These are phyloP conservation scores for Nannospalax galili DNA, from an alignment of 2,113 vertebrate genomes.

Conservation along the genomic window DNA sequence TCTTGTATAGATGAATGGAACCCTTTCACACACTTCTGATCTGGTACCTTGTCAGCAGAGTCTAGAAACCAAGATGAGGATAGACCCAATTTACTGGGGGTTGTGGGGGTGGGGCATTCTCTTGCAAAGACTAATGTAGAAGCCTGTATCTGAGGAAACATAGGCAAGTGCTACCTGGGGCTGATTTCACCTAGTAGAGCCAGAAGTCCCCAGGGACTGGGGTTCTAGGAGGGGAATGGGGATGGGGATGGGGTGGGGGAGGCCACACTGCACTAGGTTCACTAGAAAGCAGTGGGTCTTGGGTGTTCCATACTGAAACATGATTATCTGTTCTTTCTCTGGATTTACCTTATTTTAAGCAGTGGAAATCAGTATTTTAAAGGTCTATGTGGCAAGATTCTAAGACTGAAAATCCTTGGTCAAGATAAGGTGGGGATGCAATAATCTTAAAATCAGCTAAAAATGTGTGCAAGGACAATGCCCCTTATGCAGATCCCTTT, in stretches of 20 bases:
- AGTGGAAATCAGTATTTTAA: neutral
- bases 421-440: neutral
- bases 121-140: neutral
- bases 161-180: neutral
- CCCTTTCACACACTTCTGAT: neutral
- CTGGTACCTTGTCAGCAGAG: neutral
- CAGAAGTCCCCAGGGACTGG: neutral
- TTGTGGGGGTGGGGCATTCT: too few relatives aligned
- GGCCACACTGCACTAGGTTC: neutral
- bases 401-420: constrained; percentile 49
- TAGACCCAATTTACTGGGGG: neutral
- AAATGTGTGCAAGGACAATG: neutral
- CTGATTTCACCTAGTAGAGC: neutral
- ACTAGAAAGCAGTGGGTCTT: neutral
- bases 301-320: neutral
- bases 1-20: neutral
- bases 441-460: neutral
- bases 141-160: neutral
- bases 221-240: neutral
- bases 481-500: neutral
- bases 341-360: neutral
- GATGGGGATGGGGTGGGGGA: neutral
- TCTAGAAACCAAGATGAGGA: neutral
- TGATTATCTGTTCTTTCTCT: neutral
- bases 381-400: neutral